These are phyloP conservation scores for Microctonus aethiopoides DNA, from an alignment of 2,888 invertebrate genomes.

Conservation along the genomic window DNA sequence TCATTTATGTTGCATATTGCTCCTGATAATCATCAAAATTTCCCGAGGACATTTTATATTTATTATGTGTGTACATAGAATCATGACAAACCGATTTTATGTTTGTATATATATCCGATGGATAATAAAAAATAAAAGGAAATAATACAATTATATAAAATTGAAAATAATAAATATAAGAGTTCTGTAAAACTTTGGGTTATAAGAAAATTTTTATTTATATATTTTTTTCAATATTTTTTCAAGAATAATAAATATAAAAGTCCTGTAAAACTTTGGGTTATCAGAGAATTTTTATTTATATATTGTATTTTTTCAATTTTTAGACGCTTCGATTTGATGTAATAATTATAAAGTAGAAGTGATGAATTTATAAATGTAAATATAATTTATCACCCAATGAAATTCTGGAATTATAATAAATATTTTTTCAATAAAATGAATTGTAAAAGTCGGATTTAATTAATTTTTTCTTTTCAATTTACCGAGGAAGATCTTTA, in stretches of 20 bases:
- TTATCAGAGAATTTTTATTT: not conserved
- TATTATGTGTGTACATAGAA: not conserved
- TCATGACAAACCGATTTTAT: conserved; percentile 17
- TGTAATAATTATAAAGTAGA: not conserved
- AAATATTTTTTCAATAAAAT: not conserved
- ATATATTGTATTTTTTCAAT: conserved; percentile 4
- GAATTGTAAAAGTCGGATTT: not conserved
- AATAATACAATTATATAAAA: not conserved
- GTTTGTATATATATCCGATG: not conserved
- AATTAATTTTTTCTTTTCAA: not conserved
- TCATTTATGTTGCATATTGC: not conserved
- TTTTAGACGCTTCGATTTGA: not conserved
- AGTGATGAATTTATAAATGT: not conserved
- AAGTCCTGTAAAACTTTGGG: not conserved
- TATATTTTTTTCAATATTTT: too few relatives aligned
- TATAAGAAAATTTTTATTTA: not conserved
- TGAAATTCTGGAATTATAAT: not conserved
- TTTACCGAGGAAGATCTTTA: too few relatives aligned
- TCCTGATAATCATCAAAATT: not conserved
- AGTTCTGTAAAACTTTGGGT: not conserved
- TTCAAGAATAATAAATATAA: not conserved
- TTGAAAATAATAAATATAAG: not conserved
- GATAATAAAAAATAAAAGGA: conserved; percentile 3
- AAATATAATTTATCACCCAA: not conserved
- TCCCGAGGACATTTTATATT: not conserved